These are phyloP conservation scores for Xyliphius kryptos DNA, from an alignment of 2,113 vertebrate genomes.

Conservation along the genomic window DNA sequence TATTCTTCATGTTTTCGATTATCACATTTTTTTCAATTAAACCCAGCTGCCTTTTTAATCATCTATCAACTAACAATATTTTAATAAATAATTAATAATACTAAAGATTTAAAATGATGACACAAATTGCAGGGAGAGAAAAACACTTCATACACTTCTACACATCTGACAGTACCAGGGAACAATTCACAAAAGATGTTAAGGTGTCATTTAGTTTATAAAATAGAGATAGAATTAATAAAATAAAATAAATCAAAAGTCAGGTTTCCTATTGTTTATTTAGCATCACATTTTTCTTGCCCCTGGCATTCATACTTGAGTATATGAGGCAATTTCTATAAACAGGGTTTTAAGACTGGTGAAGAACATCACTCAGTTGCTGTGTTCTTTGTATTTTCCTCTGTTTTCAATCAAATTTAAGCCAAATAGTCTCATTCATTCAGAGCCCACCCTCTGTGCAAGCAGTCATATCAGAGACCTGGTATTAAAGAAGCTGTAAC, in stretches of 20 bases:
- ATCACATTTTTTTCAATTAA: too few relatives aligned
- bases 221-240: neutral
- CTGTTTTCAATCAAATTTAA: constrained; percentile 13
- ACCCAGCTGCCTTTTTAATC: too few relatives aligned
- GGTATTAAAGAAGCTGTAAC: neutral
- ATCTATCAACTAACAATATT: too few relatives aligned
- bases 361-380: constrained; percentile 9
- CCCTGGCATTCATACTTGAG: neutral
- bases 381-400: constrained; percentile 5
- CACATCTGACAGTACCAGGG: too few relatives aligned
- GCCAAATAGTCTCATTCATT: constrained; percentile 15
- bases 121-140: too few relatives aligned
- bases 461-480: constrained; percentile 12
- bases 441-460: neutral
- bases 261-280: neutral
- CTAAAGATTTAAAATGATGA: too few relatives aligned
- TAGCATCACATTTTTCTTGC: neutral
- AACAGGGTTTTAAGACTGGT: neutral
- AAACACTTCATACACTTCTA: too few relatives aligned
- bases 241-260: neutral
- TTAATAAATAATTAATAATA: too few relatives aligned
- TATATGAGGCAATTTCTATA: constrained; percentile 10
- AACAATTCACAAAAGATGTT: too few relatives aligned
- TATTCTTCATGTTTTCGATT: too few relatives aligned
- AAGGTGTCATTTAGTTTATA: neutral